A percentile compares a stretch with the other conserved stretches of the same genome.
These are phyloP conservation scores for Coptotermes formosanus DNA, from an alignment of 1,140 invertebrate genomes.

Conservation along the genomic window DNA sequence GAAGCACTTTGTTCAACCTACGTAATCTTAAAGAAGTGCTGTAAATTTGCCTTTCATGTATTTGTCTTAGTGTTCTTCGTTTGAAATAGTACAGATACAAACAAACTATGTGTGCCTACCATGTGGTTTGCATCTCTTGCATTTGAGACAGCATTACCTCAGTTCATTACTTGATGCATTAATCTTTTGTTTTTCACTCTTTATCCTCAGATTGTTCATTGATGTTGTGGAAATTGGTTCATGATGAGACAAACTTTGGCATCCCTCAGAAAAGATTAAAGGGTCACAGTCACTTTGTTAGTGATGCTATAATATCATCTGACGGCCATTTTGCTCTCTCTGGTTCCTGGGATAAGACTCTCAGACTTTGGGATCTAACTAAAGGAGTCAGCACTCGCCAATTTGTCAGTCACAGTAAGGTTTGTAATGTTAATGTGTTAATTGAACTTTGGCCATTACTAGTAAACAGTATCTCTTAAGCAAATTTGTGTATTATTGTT, in stretches of 20 bases:
- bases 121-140: neutral
- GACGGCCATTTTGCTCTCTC: slow-evolving; percentile 99
- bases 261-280: slow-evolving; percentile 92
- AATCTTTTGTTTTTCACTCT: slow-evolving; percentile 17
- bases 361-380: slow-evolving; percentile 97
- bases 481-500: neutral
- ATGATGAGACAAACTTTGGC: slow-evolving; percentile 91
- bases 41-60: too few species aligned
- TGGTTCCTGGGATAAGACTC: slow-evolving; percentile 98
- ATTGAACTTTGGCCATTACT: slow-evolving; percentile 22
- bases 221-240: slow-evolving; percentile 96
- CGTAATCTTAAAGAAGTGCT: too few species aligned
- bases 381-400: slow-evolving; percentile 86
- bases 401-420: slow-evolving; percentile 99
- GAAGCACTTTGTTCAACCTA: too few species aligned
- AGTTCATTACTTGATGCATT: too few species aligned
- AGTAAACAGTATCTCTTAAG: slow-evolving; percentile 22
- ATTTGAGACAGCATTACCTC: neutral
- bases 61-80: neutral
- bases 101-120: neutral
- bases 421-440: slow-evolving; percentile 52
- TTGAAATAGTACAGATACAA: neutral
- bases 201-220: slow-evolving; percentile 52
- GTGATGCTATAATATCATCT: slow-evolving; percentile 97
- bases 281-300: slow-evolving; percentile 98